Conservation (phyloP, 2,113 vertebrate species). For the Atrichornis clamosus region DNA sequence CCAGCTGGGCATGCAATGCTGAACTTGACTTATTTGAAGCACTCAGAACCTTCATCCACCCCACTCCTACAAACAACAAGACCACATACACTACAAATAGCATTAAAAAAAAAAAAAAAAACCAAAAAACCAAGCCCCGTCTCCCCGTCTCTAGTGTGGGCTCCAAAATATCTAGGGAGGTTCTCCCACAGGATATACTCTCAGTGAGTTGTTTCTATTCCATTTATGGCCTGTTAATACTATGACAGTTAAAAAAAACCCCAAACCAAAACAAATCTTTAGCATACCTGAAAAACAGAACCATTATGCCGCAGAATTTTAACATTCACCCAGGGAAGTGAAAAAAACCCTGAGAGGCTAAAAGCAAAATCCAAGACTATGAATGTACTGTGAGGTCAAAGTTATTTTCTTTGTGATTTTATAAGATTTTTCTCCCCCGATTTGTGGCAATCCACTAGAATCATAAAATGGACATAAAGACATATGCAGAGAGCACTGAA, state of each 20-base stretch:
- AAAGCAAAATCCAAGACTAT: neutral
- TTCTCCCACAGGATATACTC: neutral
- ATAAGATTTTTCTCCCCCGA: neutral
- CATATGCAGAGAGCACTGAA: neutral
- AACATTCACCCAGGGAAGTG: neutral
- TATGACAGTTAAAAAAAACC: neutral
- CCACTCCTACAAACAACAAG: neutral
- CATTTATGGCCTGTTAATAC: neutral
- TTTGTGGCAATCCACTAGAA: neutral
- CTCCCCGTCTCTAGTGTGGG: neutral
- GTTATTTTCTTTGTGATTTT: neutral
- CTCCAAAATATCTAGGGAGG: neutral
- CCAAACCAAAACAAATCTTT: neutral
- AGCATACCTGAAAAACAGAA: neutral
- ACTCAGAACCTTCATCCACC: neutral
- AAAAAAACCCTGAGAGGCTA: neutral
- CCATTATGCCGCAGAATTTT: neutral
- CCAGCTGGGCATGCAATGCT: neutral
- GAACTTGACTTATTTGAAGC: neutral
- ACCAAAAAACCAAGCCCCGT: too few relatives aligned
- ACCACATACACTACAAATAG: neutral
- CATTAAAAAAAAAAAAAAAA: neutral
- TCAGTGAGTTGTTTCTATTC: neutral
- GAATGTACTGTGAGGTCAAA: neutral
- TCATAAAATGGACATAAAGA: slow-evolving; percentile 12